Evolutionary conservation across 2,113 vertebrate species (phyloP).

Genomic region (Callorhinus ursinus): DNA sequence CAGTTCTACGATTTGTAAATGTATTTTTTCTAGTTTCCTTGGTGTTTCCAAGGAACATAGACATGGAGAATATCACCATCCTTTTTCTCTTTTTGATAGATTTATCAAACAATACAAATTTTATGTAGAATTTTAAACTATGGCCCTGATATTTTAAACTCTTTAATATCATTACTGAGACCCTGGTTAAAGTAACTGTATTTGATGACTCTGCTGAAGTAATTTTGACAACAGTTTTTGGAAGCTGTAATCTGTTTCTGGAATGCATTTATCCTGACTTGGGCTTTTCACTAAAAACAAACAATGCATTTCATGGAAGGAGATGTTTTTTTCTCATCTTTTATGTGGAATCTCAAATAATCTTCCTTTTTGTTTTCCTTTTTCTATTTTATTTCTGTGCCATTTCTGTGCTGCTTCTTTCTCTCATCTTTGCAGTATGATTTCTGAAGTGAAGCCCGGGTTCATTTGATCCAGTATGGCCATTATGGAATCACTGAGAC

Average conservation of each 20-base stretch:
- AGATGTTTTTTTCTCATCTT: background rate
- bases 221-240: background rate
- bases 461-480: conserved; percentile 77
- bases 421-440: background rate
- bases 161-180: background rate
- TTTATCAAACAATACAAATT: background rate
- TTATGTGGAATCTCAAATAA: background rate
- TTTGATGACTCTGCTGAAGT: background rate
- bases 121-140: background rate
- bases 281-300: background rate
- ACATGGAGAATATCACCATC: background rate
- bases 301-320: background rate
- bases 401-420: background rate
- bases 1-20: background rate
- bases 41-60: background rate
- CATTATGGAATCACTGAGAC: conserved; percentile 85
- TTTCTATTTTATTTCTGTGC: background rate
- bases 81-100: background rate
- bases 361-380: background rate
- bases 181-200: background rate
- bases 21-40: background rate
- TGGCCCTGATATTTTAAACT: background rate
- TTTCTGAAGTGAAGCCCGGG: background rate
- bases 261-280: background rate
- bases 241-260: background rate